phyloP scores from a whole-genome alignment of 2,113 vertebrate species.

The Dinomys branickii region DNA sequence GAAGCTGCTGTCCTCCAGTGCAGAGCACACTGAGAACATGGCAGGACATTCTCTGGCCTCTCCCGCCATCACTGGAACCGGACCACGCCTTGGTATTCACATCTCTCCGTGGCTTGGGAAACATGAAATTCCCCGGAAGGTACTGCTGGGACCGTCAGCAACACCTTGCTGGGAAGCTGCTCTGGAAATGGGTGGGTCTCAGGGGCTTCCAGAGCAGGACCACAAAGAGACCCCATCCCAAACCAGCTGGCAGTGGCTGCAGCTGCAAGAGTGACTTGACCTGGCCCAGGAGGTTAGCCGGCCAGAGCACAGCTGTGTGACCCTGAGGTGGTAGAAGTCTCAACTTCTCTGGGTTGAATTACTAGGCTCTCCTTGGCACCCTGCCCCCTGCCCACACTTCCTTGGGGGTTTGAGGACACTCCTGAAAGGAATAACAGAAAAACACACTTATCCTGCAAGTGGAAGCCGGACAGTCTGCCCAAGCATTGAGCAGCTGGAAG shows the following conservation, averaged over 20 bases:
- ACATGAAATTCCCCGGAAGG: neutral
- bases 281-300: neutral
- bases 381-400: neutral
- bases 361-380: neutral
- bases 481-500: neutral
- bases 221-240: neutral
- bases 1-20: rapidly evolving
- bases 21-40: rapidly evolving
- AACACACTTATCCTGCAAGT: neutral
- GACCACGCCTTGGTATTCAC: neutral
- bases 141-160: neutral
- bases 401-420: neutral
- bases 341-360: neutral
- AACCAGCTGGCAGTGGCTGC: too few relatives aligned
- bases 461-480: neutral
- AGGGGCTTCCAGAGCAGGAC: neutral
- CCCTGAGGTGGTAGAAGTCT: neutral
- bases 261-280: rapidly evolving
- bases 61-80: neutral
- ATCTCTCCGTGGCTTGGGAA: neutral
- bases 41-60: neutral
- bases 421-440: neutral
- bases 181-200: neutral
- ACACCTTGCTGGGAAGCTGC: neutral
- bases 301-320: neutral